phyloP scores from a whole-genome alignment of 2,888 invertebrate genomes.

The Resseliella maxima region DNA sequence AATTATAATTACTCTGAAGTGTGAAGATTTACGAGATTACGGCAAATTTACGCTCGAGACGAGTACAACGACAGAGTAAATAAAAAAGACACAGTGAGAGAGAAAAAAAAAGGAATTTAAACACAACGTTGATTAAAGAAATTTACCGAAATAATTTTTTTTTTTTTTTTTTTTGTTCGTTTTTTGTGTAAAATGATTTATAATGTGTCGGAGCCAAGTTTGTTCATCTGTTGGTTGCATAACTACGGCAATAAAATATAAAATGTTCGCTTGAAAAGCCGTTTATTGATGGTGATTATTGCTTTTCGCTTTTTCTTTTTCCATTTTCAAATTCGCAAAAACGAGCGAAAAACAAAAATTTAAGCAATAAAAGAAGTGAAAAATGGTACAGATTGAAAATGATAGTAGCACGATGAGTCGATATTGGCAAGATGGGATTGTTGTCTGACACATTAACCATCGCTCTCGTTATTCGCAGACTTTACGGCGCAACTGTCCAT shows the following conservation, averaged over 20 bases:
- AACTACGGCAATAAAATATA: neutral
- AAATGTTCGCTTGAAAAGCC: neutral
- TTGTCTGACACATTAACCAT: no score
- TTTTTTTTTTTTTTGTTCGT: neutral
- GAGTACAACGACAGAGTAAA: neutral
- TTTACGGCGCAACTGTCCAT: no score
- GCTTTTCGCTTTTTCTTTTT: neutral
- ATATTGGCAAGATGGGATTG: neutral
- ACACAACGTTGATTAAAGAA: neutral
- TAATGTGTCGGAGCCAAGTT: neutral
- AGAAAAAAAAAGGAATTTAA: neutral
- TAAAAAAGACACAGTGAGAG: neutral
- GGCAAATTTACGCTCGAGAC: no score
- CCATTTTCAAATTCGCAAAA: neutral
- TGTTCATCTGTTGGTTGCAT: neutral
- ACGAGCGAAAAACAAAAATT: no score
- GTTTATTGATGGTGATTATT: constrained; percentile 5
- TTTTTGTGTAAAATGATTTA: no score
- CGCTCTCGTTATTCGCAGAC: no score
- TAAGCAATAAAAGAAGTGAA: neutral
- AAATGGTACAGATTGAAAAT: neutral
- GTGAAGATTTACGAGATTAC: neutral
- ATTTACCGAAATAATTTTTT: neutral
- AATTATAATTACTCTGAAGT: neutral
- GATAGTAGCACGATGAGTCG: neutral